A percentile compares a stretch with the other conserved stretches of the same genome.
phyloP scores from a whole-genome alignment of 2,888 invertebrate genomes.

The Trachelus iudaicus region DNA sequence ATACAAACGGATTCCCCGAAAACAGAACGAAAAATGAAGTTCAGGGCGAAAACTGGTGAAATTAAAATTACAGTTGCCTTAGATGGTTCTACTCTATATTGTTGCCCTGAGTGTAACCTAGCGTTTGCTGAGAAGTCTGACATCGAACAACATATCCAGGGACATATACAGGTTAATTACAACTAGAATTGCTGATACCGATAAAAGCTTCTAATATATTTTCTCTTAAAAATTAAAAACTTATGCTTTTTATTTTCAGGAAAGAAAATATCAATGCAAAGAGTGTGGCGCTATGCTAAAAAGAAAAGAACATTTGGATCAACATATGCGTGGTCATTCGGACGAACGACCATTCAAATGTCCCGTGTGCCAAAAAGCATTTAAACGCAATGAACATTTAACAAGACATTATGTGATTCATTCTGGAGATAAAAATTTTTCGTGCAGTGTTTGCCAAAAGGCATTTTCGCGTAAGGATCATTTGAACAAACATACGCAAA shows the following conservation, averaged over 20 bases:
- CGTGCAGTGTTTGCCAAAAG: constrained; percentile 66
- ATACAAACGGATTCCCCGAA: constrained; percentile 51
- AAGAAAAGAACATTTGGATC: constrained; percentile 67
- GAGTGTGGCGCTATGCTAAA: constrained; percentile 69
- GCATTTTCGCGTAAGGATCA: constrained; percentile 69
- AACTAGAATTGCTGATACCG: constrained; percentile 32
- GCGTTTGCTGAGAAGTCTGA: constrained; percentile 64
- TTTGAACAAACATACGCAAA: constrained; percentile 67
- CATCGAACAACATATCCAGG: constrained; percentile 65
- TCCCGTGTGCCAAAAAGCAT: constrained; percentile 64
- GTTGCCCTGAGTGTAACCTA: constrained; percentile 67
- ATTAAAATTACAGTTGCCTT: constrained; percentile 59
- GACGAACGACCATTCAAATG: constrained; percentile 66
- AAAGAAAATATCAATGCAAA: constrained; percentile 67
- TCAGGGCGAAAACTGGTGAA: constrained; percentile 63
- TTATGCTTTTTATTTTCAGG: constrained; percentile 36
- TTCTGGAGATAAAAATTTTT: constrained; percentile 67
- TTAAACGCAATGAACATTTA: constrained; percentile 69
- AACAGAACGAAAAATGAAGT: constrained; percentile 60
- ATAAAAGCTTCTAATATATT: constrained; percentile 31
- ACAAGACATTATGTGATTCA: constrained; percentile 68
- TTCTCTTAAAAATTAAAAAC: not conserved
- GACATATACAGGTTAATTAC: constrained; percentile 55
- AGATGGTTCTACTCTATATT: constrained; percentile 66
- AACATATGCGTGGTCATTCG: constrained; percentile 67